Conservation (phyloP, 2,797 vertebrate species). For the Sebastes miniatus region DNA sequence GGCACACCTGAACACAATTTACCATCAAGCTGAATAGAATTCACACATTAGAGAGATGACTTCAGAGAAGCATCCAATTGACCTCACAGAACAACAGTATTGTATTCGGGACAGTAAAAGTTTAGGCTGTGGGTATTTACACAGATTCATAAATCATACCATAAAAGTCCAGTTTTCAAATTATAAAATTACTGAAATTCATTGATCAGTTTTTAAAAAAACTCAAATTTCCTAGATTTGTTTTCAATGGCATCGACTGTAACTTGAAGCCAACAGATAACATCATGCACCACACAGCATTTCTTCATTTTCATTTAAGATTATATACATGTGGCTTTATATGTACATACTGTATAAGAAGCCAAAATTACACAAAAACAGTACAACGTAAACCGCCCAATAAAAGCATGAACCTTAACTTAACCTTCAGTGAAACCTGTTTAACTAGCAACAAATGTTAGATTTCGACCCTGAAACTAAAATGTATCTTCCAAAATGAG, state of each 20-base stretch:
- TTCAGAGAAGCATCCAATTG: background rate
- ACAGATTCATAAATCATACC: background rate
- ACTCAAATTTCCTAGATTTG: background rate
- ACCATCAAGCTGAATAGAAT: background rate
- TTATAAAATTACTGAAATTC: background rate
- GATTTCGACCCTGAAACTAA: background rate
- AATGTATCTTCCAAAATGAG: background rate
- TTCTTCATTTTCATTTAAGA: background rate
- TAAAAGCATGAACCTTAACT: background rate
- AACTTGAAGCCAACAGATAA: background rate
- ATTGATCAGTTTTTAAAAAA: background rate
- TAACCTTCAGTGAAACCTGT: background rate
- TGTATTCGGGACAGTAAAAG: background rate
- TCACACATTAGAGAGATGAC: conserved; percentile 26
- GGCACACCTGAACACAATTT: conserved; percentile 63
- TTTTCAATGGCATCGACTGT: background rate
- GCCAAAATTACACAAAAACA: background rate
- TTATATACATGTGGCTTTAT: no score
- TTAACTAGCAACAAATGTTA: background rate
- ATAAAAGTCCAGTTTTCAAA: background rate
- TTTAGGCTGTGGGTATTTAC: background rate
- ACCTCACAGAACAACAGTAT: background rate
- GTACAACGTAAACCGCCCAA: background rate
- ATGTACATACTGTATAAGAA: background rate
- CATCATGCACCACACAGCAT: background rate